Base-by-base conservation (phyloP, 2,113 vertebrate species). In the Tretioscincus oriximinensis region DNA sequence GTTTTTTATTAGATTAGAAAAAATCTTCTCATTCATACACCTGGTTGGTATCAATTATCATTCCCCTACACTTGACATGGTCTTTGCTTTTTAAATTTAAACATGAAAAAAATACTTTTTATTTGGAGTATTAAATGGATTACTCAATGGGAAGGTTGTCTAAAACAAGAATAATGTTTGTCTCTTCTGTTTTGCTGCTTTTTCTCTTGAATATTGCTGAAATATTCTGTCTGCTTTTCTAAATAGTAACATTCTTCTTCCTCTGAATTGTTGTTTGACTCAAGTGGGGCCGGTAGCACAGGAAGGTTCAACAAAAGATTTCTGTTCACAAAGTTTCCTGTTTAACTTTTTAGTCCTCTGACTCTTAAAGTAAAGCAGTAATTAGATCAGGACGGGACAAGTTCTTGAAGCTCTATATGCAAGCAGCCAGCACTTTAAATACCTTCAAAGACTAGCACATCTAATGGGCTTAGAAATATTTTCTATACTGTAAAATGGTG, bases 281-380 rank as follows among this genome's bases (percentile, higher is more conserved):
- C 76, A 10, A 0, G 14, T 22, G 78, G 63, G 49, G 1, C 4
- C 3, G 41, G 26, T 80, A 71, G 45, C 76, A 64, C 84, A 86
- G 90, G 89, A 89, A 88, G 84, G 58, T 68, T 4, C 85, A 81
- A 89, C 0, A 1, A 81, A 66, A 66, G 60, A 29, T 49, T 71
- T n/a, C 64, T 86, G 21, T 85, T 87, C 31, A 60, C 73, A 68
- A 76, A 60, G 77, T 84, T 91, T 92, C 88, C 90, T 90, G 86
- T 2, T 83, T 87, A 61, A 80, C 68, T 73, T 81, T 28, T 69
- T 76, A 65, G 29, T 31, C 2, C 8, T 80, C 80, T 81, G 84
- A 82, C 85, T 58, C 69, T 85, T 68, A 89, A 81, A 90, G 45
- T 68, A 89, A 81, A 90, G 45, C 63, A 28, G 14, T 9, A 70